phyloP scores from a whole-genome alignment of 2,113 vertebrate species.

The Cyprinus carpio region DNA sequence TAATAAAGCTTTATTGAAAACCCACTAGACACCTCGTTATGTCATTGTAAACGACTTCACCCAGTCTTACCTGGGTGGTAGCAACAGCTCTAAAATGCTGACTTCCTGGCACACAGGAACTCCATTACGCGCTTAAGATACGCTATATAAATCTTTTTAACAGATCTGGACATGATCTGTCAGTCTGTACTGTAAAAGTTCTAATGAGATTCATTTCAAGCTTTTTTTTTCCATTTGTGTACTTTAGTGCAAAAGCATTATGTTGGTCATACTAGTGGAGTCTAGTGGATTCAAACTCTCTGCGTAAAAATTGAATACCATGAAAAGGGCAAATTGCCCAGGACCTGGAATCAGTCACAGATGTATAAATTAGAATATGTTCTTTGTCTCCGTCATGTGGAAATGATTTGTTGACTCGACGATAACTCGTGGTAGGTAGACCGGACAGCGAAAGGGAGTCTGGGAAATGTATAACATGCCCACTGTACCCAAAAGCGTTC shows the following conservation, averaged over 20 bases:
- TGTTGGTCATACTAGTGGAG: background rate
- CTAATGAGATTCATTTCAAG: background rate
- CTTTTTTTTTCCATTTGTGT: background rate
- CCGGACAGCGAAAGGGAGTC: conserved; percentile 22
- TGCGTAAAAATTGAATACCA: conserved; percentile 20
- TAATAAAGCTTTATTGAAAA: conserved; percentile 36
- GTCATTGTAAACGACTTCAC: conserved; percentile 1
- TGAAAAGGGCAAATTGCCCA: conserved; percentile 44
- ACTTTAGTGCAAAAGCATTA: conserved; percentile 2
- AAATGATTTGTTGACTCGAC: conserved; percentile 62
- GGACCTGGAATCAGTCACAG: conserved; percentile 60
- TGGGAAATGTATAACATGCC: conserved; percentile 50
- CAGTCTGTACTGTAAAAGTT: conserved; percentile 15
- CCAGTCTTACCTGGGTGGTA: conserved; percentile 27
- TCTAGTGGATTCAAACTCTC: background rate
- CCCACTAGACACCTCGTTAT: background rate
- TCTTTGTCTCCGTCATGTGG: conserved; percentile 58
- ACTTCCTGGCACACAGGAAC: background rate
- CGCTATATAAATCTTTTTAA: background rate
- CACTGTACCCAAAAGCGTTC: conserved; percentile 2
- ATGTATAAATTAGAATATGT: conserved; percentile 62
- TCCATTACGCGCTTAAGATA: background rate
- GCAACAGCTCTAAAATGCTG: background rate
- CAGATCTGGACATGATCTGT: background rate
- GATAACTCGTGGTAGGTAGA: conserved; percentile 53